Evolutionary conservation across 2,888 invertebrate species (phyloP), one percentile per base, ranked within the genome.

Genomic region (Parthenolecanium corni): DNA sequence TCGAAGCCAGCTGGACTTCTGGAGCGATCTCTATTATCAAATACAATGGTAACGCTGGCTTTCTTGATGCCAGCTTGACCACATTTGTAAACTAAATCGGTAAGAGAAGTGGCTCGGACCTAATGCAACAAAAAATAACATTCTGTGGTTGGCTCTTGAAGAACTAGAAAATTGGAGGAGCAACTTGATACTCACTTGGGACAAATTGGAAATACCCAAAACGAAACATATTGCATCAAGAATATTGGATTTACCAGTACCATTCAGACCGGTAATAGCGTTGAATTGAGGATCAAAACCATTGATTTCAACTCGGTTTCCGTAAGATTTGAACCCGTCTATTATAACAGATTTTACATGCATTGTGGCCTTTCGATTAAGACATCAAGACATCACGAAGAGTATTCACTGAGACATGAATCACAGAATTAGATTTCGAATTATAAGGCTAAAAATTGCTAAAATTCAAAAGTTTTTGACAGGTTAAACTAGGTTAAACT

Each of bases 241-340:
- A 72, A 98, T 90, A 72, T 97, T 97, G 0, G 95, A 96, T 76
- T 97, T 97, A 38, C 97, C 97, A 67, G 91, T 93, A 6, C 97
- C 97, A 75, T 98, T 98, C 52, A 97, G 76, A 1, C 97, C 98
- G 14, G 97, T 97, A 62, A 98, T 97, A 3, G 97, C 98, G 71
- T 97, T 98, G 73, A 98, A 98, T 74, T 89, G 83, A 0, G 82
- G 82, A 76, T 98, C 97, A 73, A 98, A 97, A 1, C 88, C 90
- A 67, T 82, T 84, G 56, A 98, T 83, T 76, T 92, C 92, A 0
- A 93, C 92, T 68, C 91, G 79, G 68, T 87, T 85, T 0, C 94
- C 95, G 71, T 98, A 98, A 0, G 97, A 97, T 76, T 98, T 98
- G 73, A 99, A 98, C 51, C 98, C 98, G 72, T 98, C 96, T 53